These are phyloP conservation scores for Drosophila ohnishii DNA, from an alignment of 1,140 invertebrate species.

Conservation along the genomic window DNA sequence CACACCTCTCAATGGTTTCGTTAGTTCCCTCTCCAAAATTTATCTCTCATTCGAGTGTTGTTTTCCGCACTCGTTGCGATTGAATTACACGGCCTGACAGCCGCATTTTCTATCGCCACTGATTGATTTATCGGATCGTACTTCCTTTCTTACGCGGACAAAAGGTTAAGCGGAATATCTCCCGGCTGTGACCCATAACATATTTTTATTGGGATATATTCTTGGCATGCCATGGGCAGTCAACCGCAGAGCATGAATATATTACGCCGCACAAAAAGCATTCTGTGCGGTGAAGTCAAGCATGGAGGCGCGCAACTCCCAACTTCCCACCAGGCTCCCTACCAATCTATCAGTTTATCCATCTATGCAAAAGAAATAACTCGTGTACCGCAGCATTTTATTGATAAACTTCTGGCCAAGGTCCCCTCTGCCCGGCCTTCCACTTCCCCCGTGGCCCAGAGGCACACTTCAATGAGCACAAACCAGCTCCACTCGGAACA, in stretches of 20 bases:
- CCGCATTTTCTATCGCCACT: conserved; percentile 47
- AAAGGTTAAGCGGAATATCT: conserved; percentile 30
- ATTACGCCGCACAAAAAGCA: conserved; percentile 43
- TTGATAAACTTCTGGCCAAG: conserved; percentile 72
- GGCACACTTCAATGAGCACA: conserved; percentile 63
- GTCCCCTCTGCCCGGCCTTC: background rate
- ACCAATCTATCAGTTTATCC: conserved; percentile 55
- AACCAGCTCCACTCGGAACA: conserved; percentile 51
- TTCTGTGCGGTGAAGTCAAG: conserved; percentile 65
- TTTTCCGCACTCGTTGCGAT: conserved; percentile 56
- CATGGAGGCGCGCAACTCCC: conserved; percentile 22
- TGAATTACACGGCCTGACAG: conserved; percentile 64
- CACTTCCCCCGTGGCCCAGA: conserved; percentile 1
- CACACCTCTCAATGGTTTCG: conserved; percentile 42
- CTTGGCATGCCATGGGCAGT: conserved; percentile 9
- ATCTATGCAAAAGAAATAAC: conserved; percentile 78
- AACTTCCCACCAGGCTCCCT: conserved; percentile 31
- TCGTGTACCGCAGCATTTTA: conserved; percentile 78
- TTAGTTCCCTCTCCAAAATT: conserved; percentile 8
- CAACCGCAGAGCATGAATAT: conserved; percentile 54
- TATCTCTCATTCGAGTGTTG: conserved; percentile 56
- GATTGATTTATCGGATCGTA: conserved; percentile 55
- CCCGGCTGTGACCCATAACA: conserved; percentile 30
- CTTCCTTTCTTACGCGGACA: conserved; percentile 9
- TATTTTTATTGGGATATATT: conserved; percentile 42